A percentile compares a stretch with the other conserved stretches of the same genome.
These are phyloP conservation scores for Lonchura striata DNA, from an alignment of 2,113 vertebrate species.

Conservation along the genomic window DNA sequence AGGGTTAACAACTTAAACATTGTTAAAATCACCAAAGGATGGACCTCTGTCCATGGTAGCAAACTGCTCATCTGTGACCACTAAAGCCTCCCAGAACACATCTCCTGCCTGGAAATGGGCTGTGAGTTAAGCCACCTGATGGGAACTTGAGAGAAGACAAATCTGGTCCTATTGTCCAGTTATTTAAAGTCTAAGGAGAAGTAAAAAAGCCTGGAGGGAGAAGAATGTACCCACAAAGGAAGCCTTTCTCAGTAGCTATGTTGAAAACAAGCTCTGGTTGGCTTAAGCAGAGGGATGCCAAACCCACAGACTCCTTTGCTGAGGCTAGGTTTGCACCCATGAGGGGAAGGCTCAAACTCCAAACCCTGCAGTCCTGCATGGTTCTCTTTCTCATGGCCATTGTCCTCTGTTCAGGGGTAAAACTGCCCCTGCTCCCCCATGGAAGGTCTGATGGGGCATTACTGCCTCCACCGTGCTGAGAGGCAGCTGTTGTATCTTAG, in stretches of 20 bases:
- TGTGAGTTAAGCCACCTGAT: background rate
- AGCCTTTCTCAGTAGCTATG: background rate
- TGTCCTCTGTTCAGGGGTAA: background rate
- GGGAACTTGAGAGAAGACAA: background rate
- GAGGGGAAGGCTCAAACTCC: background rate
- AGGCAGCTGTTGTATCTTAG: too few relatives aligned
- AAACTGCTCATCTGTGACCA: background rate
- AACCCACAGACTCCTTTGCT: background rate
- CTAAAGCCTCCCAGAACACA: accelerated
- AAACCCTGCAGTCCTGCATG: too few relatives aligned
- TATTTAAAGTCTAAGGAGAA: background rate
- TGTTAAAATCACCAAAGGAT: background rate
- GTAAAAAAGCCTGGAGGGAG: background rate
- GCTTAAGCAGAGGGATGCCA: background rate
- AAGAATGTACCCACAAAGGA: background rate
- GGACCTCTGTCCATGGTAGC: background rate
- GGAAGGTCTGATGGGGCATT: background rate
- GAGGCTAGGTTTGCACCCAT: background rate
- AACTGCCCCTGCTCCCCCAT: accelerated
- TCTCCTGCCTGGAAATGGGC: background rate
- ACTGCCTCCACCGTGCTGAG: too few relatives aligned
- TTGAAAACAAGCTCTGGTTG: background rate
- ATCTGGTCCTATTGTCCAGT: background rate
- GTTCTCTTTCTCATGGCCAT: background rate
- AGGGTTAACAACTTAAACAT: background rate